Conservation (phyloP, 2,113 vertebrate species). For the Tringa solitaria region DNA sequence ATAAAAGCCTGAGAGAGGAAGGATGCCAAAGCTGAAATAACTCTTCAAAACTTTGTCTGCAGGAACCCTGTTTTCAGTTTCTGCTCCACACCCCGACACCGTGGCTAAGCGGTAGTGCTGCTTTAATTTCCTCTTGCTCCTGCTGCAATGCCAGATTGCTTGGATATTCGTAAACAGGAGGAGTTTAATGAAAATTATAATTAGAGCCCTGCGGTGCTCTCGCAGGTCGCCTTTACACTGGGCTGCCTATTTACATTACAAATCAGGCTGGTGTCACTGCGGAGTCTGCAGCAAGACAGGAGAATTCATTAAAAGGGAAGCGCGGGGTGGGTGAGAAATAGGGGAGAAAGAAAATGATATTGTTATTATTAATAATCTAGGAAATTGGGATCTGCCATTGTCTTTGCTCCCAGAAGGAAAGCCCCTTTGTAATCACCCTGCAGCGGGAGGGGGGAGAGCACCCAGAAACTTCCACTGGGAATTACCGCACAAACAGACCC, state of each 20-base stretch:
- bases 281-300: conserved; percentile 1
- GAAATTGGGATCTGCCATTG: conserved; percentile 10
- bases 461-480: background rate
- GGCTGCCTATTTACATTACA: conserved; percentile 68
- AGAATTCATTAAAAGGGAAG: conserved; percentile 50
- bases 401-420: background rate
- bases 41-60: background rate
- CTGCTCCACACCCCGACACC: background rate
- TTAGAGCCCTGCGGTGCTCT: conserved; percentile 68
- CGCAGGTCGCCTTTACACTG: conserved; percentile 38
- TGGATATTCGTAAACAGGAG: conserved; percentile 67
- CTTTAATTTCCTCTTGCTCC: conserved; percentile 64
- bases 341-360: background rate
- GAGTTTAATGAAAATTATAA: conserved; percentile 75
- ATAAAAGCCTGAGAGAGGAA: background rate
- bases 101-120: background rate
- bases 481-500: background rate
- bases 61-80: background rate
- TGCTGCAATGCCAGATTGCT: conserved; percentile 59
- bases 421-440: background rate
- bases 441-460: background rate
- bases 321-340: background rate
- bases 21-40: background rate
- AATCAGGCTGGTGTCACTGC: conserved; percentile 55
- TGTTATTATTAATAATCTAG: conserved; percentile 30